phyloP scores from a whole-genome alignment of 1,140 invertebrate genomes.

The Scylla paramamosain region DNA sequence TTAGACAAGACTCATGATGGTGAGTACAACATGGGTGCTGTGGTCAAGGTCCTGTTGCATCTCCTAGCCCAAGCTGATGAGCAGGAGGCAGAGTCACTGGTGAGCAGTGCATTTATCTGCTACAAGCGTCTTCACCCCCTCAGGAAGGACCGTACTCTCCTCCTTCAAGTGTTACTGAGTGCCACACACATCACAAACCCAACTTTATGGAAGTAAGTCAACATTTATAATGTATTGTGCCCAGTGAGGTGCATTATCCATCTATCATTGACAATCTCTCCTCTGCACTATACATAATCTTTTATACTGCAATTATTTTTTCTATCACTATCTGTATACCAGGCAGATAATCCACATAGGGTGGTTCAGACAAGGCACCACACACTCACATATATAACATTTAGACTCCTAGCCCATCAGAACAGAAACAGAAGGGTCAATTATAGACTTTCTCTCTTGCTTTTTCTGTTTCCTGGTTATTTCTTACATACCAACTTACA shows the following conservation, averaged over 20 bases:
- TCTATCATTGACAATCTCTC: neutral
- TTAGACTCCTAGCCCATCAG: neutral
- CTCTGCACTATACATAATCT: neutral
- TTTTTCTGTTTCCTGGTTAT: neutral
- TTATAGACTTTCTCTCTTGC: neutral
- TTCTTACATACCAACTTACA: neutral
- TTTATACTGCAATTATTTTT: neutral
- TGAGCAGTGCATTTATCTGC: conserved; percentile 44
- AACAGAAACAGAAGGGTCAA: neutral
- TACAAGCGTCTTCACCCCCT: conserved; percentile 57
- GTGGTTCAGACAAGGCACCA: neutral
- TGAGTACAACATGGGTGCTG: conserved; percentile 48
- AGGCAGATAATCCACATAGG: too few relatives aligned
- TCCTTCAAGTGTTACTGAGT: conserved; percentile 52
- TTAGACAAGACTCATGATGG: conserved; percentile 60
- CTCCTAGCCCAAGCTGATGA: neutral
- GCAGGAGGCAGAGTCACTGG: neutral
- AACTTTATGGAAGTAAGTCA: conserved; percentile 55
- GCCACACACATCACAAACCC: conserved; percentile 50
- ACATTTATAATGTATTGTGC: neutral
- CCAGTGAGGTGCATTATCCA: neutral
- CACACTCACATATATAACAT: neutral
- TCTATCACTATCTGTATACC: neutral
- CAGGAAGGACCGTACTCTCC: conserved; percentile 60
- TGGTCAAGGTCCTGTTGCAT: conserved; percentile 47